phyloP scores from a whole-genome alignment of 2,113 vertebrate species.

The Hemichromis elongatus region DNA sequence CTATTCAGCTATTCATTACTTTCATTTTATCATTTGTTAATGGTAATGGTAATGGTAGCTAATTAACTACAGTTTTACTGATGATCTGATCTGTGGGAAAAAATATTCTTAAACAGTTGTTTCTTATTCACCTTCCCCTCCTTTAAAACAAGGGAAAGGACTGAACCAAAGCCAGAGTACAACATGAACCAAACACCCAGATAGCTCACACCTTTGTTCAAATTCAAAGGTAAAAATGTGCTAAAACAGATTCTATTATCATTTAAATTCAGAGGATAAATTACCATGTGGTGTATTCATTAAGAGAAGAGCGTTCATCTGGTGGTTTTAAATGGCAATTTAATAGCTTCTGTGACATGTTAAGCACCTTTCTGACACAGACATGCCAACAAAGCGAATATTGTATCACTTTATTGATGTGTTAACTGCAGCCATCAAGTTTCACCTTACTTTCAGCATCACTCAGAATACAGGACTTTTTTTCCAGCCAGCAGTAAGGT shows the following conservation, averaged over 20 bases:
- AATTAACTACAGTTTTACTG: too few species aligned
- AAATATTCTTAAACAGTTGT: background rate
- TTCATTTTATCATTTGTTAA: background rate
- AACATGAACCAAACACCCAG: background rate
- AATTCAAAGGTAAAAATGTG: slow-evolving; percentile 17
- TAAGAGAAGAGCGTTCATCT: slow-evolving; percentile 20
- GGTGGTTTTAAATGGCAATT: slow-evolving; percentile 23
- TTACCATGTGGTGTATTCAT: background rate
- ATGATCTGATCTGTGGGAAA: background rate
- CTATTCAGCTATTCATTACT: background rate
- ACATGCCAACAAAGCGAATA: slow-evolving; percentile 59
- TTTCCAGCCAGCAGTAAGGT: slow-evolving; percentile 8
- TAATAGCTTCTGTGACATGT: slow-evolving; percentile 24
- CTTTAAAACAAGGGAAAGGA: background rate
- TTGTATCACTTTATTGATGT: slow-evolving; percentile 24
- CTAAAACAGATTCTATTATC: slow-evolving; percentile 10
- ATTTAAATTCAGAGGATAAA: background rate
- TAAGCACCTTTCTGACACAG: slow-evolving; percentile 21
- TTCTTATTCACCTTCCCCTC: background rate
- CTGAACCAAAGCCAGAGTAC: background rate
- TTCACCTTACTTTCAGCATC: slow-evolving; percentile 34
- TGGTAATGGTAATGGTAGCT: too few species aligned
- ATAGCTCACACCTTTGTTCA: background rate
- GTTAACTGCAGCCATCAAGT: slow-evolving; percentile 18
- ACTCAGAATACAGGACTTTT: slow-evolving; percentile 12